A percentile compares a stretch with the other conserved stretches of the same genome.
Conservation (phyloP, 2,888 invertebrate genomes). For the Oconnorella tubifera region DNA sequence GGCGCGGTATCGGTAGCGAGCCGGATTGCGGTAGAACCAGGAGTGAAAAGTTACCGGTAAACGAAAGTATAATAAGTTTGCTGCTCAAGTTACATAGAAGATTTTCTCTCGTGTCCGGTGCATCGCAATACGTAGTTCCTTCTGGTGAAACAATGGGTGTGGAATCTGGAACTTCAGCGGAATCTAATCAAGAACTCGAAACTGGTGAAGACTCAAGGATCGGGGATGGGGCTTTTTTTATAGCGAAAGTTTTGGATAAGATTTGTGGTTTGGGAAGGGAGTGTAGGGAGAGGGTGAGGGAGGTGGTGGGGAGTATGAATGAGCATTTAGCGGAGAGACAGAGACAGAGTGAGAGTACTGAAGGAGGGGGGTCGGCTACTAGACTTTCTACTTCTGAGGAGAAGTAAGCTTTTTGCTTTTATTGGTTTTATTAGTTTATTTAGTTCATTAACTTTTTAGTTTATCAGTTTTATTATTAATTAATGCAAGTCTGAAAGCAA, state of each 20-base stretch:
- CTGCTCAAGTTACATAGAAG: constrained; percentile 85
- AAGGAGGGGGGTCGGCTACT: too few relatives aligned
- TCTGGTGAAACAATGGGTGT: neutral
- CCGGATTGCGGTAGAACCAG: too few relatives aligned
- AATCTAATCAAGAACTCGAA: too few relatives aligned
- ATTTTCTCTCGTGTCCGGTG: constrained; percentile 64
- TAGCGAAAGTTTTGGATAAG: constrained; percentile 70
- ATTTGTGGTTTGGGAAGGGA: constrained; percentile 34
- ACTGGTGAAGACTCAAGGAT: constrained; percentile 53
- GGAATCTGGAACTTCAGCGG: neutral
- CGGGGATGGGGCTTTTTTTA: constrained; percentile 85
- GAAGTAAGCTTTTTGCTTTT: neutral
- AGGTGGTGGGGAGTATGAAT: constrained; percentile 1
- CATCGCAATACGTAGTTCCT: neutral
- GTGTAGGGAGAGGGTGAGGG: constrained; percentile 24
- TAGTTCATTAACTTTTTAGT: neutral
- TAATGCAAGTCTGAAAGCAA: neutral
- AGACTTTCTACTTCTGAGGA: neutral
- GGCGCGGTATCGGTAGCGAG: too few relatives aligned
- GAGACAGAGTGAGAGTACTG: too few relatives aligned
- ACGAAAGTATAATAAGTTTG: constrained; percentile 77
- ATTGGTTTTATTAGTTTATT: neutral
- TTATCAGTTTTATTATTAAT: neutral
- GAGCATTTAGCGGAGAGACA: neutral
- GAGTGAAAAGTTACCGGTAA: constrained; percentile 22